Base-by-base conservation (phyloP, 2,797 vertebrate species). In the Lagorchestes hirsutus region DNA sequence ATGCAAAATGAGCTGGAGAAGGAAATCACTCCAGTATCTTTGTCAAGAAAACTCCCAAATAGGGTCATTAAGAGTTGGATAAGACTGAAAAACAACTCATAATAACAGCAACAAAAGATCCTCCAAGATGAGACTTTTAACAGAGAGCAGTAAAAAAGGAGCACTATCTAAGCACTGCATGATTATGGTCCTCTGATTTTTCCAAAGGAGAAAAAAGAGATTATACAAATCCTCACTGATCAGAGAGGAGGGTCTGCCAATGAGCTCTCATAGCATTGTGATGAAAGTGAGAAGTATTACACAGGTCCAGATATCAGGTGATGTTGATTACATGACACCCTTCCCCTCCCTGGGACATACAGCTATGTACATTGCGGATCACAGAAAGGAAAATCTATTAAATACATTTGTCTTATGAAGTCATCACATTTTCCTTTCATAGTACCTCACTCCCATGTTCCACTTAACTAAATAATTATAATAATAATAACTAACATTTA, bases 311-410 rank as follows among this genome's bases (percentile, higher is more conserved):
- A 94, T 93, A 1, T 40, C 95, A 95, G 5, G 29, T 91, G 94
- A 90, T 91, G n/a, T 91, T 54, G 40, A 96, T 62, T 91, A 96
- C 92, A 93, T 52, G 34, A 56, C 46, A 93, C 46, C 67, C 95
- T n/a, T 74, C 4, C 54, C 90, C 14, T 5, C 90, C 90, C 8
- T 27, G 16, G 91, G 59, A 90, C 22, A 54, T 11, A 62, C 91
- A 91, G 0, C 0, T 62, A 62, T 40, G 34, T 62, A 14, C 12
- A 34, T 95, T 95, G 93, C 95, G 31, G 46, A 91, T 8, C 34
- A 58, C 46, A 93, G 67, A 96, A 96, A 90, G 95, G 92, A 92
- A 93, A 95, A 91, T 55, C 52, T 95, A 55, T 87, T 58, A 91
- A 92, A 5, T 18, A 67, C 3, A n/a, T 54, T 93, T 92, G 50